Conservation (phyloP, 2,797 vertebrate species). For the Scolopax bukidnonensis region DNA sequence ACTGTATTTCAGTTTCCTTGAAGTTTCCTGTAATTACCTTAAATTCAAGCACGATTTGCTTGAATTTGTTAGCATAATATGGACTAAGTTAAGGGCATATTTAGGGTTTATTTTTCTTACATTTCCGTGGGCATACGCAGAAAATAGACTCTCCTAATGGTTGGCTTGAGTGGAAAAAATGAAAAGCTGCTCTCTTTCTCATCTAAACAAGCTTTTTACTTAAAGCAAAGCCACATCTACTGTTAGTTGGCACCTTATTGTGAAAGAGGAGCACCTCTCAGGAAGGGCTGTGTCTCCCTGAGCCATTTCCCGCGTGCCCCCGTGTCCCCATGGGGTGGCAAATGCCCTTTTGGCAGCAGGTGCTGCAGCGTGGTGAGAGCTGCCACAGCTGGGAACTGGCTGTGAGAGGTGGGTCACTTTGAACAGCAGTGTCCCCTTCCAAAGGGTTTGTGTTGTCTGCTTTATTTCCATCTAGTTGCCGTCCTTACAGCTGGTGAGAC, state of each 20-base stretch:
- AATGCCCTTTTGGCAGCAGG: neutral
- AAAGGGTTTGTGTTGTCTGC: neutral
- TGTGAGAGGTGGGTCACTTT: neutral
- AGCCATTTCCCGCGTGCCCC: fast-evolving
- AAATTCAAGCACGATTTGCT: neutral
- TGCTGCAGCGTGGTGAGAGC: neutral
- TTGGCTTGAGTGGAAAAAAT: neutral
- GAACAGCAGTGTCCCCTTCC: neutral
- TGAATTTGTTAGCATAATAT: constrained; percentile 16
- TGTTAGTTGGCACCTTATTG: neutral
- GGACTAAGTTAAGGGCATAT: constrained; percentile 2
- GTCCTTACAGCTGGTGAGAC: neutral
- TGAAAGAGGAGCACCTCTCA: neutral
- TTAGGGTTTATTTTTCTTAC: constrained; percentile 19
- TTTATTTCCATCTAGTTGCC: neutral
- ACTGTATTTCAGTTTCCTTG: constrained; percentile 13
- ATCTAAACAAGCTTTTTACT: neutral
- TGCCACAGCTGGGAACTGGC: neutral
- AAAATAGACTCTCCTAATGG: neutral
- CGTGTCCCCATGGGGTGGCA: neutral
- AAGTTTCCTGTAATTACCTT: constrained; percentile 44
- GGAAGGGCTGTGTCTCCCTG: neutral
- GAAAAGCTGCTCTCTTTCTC: neutral
- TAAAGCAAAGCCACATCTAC: neutral
- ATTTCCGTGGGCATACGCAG: neutral